Evolutionary conservation across 2,797 vertebrate species (phyloP).

Genomic region (Podarcis lilfordi): DNA sequence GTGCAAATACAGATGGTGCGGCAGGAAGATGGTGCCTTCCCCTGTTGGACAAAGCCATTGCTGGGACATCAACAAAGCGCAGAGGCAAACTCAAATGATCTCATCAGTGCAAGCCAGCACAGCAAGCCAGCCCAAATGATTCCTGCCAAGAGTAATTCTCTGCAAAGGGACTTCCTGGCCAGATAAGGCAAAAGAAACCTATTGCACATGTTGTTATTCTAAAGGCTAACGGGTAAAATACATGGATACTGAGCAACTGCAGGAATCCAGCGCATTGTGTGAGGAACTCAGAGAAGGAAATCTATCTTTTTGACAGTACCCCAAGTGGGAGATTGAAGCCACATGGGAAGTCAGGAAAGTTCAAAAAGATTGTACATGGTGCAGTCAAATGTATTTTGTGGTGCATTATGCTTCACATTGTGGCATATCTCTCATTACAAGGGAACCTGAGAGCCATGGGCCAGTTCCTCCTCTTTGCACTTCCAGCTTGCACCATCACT

Average conservation of each 20-base stretch:
- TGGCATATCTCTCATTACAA: neutral
- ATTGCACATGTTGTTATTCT: slow-evolving; percentile 21
- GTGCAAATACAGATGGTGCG: slow-evolving; percentile 10
- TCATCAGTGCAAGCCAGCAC: slow-evolving; percentile 19
- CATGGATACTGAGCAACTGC: slow-evolving; percentile 22
- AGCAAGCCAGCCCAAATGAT: slow-evolving; percentile 22
- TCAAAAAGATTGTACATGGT: neutral
- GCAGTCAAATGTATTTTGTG: neutral
- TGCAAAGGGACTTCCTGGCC: slow-evolving; percentile 57
- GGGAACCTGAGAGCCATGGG: neutral
- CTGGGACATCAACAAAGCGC: slow-evolving; percentile 33
- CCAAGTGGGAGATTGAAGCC: fast-evolving
- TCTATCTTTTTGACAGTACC: fast-evolving
- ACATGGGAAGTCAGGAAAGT: neutral
- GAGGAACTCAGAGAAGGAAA: neutral
- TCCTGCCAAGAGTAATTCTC: slow-evolving; percentile 63
- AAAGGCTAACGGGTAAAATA: slow-evolving; percentile 22
- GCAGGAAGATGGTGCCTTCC: neutral
- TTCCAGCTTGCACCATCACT: neutral
- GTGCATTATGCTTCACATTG: neutral
- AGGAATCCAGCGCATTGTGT: slow-evolving; percentile 29
- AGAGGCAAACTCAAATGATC: neutral
- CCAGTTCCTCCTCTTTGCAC: neutral
- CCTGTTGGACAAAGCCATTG: slow-evolving; percentile 11
- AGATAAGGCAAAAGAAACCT: slow-evolving; percentile 43